phyloP scores from a whole-genome alignment of 1,140 invertebrate genomes.

The Drosophila ohnishii region DNA sequence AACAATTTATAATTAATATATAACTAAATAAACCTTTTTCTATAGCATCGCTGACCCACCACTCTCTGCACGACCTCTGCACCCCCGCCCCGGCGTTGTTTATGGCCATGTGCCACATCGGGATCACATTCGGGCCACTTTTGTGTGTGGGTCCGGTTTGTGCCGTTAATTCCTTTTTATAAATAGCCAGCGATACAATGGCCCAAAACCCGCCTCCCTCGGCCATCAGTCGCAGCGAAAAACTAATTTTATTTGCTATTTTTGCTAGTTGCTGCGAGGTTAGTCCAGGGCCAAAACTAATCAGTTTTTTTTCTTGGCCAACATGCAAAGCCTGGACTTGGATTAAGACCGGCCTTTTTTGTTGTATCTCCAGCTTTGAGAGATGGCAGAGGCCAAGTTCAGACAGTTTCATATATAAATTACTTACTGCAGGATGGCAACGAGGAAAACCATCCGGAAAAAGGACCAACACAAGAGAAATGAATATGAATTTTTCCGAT shows the following conservation, averaged over 20 bases:
- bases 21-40: not conserved
- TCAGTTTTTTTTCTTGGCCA: constrained; percentile 48
- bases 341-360: constrained; percentile 18
- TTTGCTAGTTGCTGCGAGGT: constrained; percentile 45
- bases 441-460: too few relatives aligned
- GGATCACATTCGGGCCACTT: constrained; percentile 65
- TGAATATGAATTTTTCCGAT: too few relatives aligned
- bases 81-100: constrained; percentile 53
- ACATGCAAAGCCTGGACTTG: constrained; percentile 47
- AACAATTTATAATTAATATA: not conserved
- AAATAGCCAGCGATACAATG: constrained; percentile 71
- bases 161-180: constrained; percentile 81
- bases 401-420: constrained; percentile 20
- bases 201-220: constrained; percentile 6
- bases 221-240: constrained; percentile 25
- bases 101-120: constrained; percentile 74
- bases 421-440: constrained; percentile 10
- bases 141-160: constrained; percentile 73
- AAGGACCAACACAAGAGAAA: not conserved
- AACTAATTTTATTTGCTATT: constrained; percentile 51
- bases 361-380: constrained; percentile 5
- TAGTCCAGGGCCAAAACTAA: constrained; percentile 62
- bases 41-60: constrained; percentile 12
- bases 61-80: constrained; percentile 1
- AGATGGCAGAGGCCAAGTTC: constrained; percentile 10